Evolutionary conservation across 2,113 vertebrate genomes (phyloP).

Genomic region (Paedocypris sp.): DNA sequence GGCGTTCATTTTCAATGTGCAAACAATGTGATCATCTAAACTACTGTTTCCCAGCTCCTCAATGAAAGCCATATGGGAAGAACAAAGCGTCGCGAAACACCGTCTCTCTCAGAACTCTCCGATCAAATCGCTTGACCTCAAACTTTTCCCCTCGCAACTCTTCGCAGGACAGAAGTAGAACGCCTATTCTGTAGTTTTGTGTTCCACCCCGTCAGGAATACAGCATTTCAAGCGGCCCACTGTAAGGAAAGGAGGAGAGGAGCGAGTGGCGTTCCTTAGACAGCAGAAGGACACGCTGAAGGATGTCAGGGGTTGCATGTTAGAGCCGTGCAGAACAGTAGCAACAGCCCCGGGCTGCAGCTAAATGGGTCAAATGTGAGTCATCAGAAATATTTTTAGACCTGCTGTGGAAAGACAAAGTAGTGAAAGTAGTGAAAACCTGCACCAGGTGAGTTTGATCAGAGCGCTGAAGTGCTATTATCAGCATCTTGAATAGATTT

Average conservation of each 20-base stretch:
- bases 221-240: not conserved
- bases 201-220: constrained; percentile 5
- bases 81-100: not conserved
- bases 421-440: not conserved
- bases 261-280: not conserved
- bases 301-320: constrained; percentile 17
- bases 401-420: not conserved
- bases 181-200: not conserved
- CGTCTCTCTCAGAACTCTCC: constrained; percentile 3
- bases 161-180: not conserved
- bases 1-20: constrained; percentile 26
- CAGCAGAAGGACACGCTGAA: not conserved
- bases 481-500: constrained; percentile 7
- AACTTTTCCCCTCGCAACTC: not conserved
- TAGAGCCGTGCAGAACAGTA: not conserved
- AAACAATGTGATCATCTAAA: constrained; percentile 34
- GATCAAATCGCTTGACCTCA: constrained; percentile 13
- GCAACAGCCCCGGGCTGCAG: constrained; percentile 9
- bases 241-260: not conserved
- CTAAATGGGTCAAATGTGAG: constrained; percentile 15
- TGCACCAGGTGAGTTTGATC: not conserved
- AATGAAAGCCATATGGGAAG: constrained; percentile 33
- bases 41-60: constrained; percentile 31
- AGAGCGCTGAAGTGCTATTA: not conserved
- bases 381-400: constrained; percentile 11